Evolutionary conservation across 1,140 invertebrate genomes (phyloP).

Genomic region (Microplitis mediator): DNA sequence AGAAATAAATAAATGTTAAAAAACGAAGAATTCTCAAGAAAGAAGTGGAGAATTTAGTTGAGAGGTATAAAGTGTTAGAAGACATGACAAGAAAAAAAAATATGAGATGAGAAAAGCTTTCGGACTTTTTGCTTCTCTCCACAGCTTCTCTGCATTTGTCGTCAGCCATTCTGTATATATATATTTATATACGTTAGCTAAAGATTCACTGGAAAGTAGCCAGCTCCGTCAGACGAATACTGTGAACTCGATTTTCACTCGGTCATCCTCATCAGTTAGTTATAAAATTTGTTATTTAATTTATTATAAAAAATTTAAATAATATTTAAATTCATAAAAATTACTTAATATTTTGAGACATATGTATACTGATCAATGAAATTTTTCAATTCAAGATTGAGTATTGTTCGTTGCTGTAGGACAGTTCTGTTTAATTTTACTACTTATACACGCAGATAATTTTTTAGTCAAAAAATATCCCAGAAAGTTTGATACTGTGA

Average conservation of each 20-base stretch:
- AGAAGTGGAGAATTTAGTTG: conserved; percentile 13
- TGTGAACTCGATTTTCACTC: neutral
- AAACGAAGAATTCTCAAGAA: conserved; percentile 15
- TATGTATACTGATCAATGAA: no score
- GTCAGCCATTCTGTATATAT: conserved; percentile 36
- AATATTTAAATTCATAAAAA: neutral
- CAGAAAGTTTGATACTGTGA: no score
- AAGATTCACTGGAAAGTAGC: conserved; percentile 15
- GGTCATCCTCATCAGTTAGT: conserved; percentile 32
- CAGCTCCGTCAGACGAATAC: neutral
- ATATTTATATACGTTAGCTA: conserved; percentile 38
- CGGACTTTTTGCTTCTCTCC: neutral
- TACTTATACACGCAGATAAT: no score
- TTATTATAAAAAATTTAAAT: neutral
- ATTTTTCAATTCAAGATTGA: no score
- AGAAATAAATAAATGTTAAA: neutral
- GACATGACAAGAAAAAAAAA: conserved; percentile 14
- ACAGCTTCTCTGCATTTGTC: conserved; percentile 33
- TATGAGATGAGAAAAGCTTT: neutral
- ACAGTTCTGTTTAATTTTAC: no score
- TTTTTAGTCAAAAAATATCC: no score
- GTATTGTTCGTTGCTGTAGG: no score
- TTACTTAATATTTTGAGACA: no score
- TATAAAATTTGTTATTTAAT: neutral
- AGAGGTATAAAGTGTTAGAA: conserved; percentile 18